Base-by-base conservation (phyloP, 2,888 invertebrate genomes). In the Trichogramma evanescens region DNA sequence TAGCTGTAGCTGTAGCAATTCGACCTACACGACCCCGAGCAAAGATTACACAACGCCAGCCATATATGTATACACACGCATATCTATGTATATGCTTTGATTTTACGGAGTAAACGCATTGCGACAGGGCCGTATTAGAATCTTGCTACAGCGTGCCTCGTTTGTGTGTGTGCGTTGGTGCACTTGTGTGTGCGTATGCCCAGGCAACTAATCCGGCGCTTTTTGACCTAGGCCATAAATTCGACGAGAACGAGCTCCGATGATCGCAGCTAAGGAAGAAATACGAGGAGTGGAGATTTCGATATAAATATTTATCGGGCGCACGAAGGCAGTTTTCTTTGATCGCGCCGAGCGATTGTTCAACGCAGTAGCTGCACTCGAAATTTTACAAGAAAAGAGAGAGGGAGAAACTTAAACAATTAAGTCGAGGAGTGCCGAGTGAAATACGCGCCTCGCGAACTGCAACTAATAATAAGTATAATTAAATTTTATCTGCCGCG, bases 401-500 rank as follows among this genome's bases (percentile, higher is more conserved):
- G 26, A 26, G 26, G 26, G 26, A 26, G 26, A 26, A 26, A 26
- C 26, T 26, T 26, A 26, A 26, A 26, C 26, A 26, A 26, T 26
- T 26, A 26, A 26, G 26, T 26, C 26, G 26, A 26, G 26, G 26
- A 26, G 26, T 48, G 26, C 10, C 6, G 10, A 13, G 8, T 13
- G 26, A 54, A 49, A 50, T 26, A 49, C 6, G 48, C 53, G 43
- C 9, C 44, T 8, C 39, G n/a, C 9, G 10, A 56, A 55, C 59
- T 51, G 50, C 54, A 50, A 48, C 49, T 39, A 4, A 54, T 57
- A 48, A 55, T 58, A 46, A 53, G 55, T 46, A 50, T 60, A 63
- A 63, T 58, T 63, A 60, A 63, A 55, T 63, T 63, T 63, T 59
- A 63, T 63, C 59, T 63, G 9, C 26, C 26, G 26, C 26, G 26